Evolutionary conservation across 2,797 vertebrate genomes (phyloP), one percentile per base, ranked within the genome.

Genomic region (Sebastes matsubarae): DNA sequence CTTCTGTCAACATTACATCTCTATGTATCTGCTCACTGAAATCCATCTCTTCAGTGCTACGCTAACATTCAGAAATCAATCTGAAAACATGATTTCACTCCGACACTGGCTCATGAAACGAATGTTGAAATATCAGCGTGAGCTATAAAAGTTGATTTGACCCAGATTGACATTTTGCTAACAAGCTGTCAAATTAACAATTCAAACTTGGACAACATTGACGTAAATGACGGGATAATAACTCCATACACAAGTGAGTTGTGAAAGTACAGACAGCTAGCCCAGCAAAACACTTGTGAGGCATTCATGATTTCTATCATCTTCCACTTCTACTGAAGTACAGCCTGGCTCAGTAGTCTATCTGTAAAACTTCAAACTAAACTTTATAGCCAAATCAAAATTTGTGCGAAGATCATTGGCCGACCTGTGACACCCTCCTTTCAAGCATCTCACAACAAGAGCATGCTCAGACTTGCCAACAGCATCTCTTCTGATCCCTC

Each of bases 141-240:
- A 77, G 54, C 34, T 54, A 20, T 57, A 20, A 34, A 42, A 42
- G 34, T 13, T 63, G 38, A 67, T 59, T 34, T 64, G 30, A 77
- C 38, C 46, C 16, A 46, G 29, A 46, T 32, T 61, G 24, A 59
- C 58, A 50, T 58, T 54, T 50, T 29, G 29, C 66, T 52, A 74
- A 76, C 50, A 69, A 72, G 34, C 54, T 57, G 54, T 54, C 61
- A 59, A 67, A 74, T n/a, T 25, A 68, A 68, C 46, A 30, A 11
- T 32, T 63, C 63, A 76, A 72, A 38, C 5, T 1, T 2, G 8
- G 11, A 57, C 11, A 20, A 16, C 60, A 46, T 20, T 1, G 1
- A n/a, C 7, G 24, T 58, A 55, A 27, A 65, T 29, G 78, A 38
- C 58, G 34, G 9, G 68, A 11, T 22, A 38, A 60, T 18, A 30